Base-by-base conservation (phyloP, 2,113 vertebrate species). In the Otolemur garnettii region DNA sequence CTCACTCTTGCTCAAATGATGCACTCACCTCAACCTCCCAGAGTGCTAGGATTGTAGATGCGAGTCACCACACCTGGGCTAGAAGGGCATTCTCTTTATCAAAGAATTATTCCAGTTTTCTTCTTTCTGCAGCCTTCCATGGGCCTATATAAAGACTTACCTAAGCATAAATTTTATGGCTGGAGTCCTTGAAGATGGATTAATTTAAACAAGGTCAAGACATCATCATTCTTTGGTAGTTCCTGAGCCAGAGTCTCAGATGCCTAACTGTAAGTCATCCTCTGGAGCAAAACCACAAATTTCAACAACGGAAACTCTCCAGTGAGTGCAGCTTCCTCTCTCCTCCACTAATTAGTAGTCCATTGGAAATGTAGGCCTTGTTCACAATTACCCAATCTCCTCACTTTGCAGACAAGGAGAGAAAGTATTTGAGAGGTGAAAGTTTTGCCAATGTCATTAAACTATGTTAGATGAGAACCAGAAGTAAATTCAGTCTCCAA, bases 141-240 rank as follows among this genome's bases (percentile, higher is more conserved):
- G 88, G 45, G 64, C 3, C 60, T 66, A 69, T 19, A 30, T 28
- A 80, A 13, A 95, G 24, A 68, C 66, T 93, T 68, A 66, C 6
- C 8, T 13, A 83, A 84, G 60, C 1, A 21, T 4, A 11, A 74
- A 8, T 57, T 92, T 71, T 71, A 85, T 81, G 69, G 82, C 35
- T 66, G 42, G 87, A 50, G 2, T 30, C 60, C 21, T n/a, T 88
- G 26, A 87, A 66, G 64, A 57, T 42, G 22, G 21, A 19, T 79
- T 72, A 90, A 86, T 83, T 93, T 75, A 79, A 96, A 71, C 19
- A 87, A 7, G 77, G 33, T n/a, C 24, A 84, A 94, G 64, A 38
- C 19, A 90, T 35, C n/a, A 30, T 80, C 42, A 50, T 87, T 30
- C 26, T 53, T 64, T 7, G 17, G 13, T 42, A 80, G 35, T 38